phyloP scores from a whole-genome alignment of 1,140 invertebrate genomes.

The Zaprionus camerounensis region DNA sequence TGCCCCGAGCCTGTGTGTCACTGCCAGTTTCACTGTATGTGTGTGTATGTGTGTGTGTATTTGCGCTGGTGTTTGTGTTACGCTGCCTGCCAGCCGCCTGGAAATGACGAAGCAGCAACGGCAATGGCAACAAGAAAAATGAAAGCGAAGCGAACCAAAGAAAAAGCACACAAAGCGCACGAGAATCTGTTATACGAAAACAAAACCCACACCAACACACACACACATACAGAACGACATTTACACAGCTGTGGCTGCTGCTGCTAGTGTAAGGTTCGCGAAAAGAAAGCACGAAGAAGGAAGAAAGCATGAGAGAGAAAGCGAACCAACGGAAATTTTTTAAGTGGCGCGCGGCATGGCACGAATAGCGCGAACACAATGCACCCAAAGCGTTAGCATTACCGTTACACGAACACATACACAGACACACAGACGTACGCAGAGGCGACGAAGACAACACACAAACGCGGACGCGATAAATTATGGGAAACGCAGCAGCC shows the following conservation, averaged over 20 bases:
- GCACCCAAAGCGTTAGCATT: slow-evolving; percentile 48
- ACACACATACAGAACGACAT: slow-evolving; percentile 9
- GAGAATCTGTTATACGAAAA: slow-evolving; percentile 72
- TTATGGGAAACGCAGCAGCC: slow-evolving; percentile 49
- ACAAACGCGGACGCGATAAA: slow-evolving; percentile 34
- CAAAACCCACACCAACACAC: slow-evolving; percentile 38
- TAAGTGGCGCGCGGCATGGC: slow-evolving; percentile 47
- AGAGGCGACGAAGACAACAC: slow-evolving; percentile 1
- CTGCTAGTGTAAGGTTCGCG: slow-evolving; percentile 15
- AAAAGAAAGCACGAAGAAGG: slow-evolving; percentile 12
- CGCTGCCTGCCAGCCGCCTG: slow-evolving; percentile 58
- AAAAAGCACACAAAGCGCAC: slow-evolving; percentile 69
- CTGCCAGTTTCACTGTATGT: slow-evolving; percentile 11
- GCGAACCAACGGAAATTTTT: slow-evolving; percentile 47
- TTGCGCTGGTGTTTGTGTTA: slow-evolving; percentile 20
- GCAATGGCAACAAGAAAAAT: slow-evolving; percentile 68
- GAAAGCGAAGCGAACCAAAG: slow-evolving; percentile 63
- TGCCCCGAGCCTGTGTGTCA: slow-evolving; percentile 36
- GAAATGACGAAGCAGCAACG: slow-evolving; percentile 63
- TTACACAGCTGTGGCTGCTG: slow-evolving; percentile 19
- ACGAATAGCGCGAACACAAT: slow-evolving; percentile 50
- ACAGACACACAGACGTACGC: slow-evolving; percentile 1
- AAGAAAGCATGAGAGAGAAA: slow-evolving; percentile 27
- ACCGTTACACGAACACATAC: slow-evolving; percentile 34
- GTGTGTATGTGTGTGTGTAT: background rate